Base-by-base conservation (phyloP, 2,113 vertebrate genomes). In the Acanthochromis polyacanthus region DNA sequence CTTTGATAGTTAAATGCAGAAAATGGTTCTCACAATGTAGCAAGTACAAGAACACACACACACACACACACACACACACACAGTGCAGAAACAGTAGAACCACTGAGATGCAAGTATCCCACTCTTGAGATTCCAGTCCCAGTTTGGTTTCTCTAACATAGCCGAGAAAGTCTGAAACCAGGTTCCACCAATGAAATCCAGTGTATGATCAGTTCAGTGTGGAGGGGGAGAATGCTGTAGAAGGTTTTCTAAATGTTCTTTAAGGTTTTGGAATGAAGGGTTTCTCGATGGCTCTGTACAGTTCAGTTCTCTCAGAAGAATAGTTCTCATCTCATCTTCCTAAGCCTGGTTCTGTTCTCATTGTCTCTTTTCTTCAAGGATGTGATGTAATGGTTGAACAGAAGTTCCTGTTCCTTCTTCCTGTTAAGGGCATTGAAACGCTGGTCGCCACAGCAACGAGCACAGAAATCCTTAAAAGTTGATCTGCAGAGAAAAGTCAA, bases 361-460 rank as follows among this genome's bases (percentile, higher is more conserved):
- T 98, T 98, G 91, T 98, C 97, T 64, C 96, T 93, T 75, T 95
- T 97, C 85, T 96, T 97, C 36, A 98, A 94, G 0, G 93, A 80
- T 1, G 94, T 95, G 16, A 98, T 95, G 93, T 97, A 97, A n/a
- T 97, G 96, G 14, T 95, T 95, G 92, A 98, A 98, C 12, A 97
- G 95, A 2, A 95, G 95, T 91, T 98, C 97, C 83, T 98, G 96
- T 86, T 98, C 97, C 88, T 97, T 98, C 77, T 93, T 95, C 64
- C 97, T 96, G 57, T 88, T 96, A 0, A 98, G 95, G 0, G 95
- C 93, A 1, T 93, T 95, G 75, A 98, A 98, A 10, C 97, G 93
- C 58, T 96, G 96, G 48, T 98, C 97, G 1, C 94, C 92, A 55
- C 94, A 95, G 0, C 96, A 68, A 81, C 94, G 96, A 80, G 95